Percentiles rank a stretch among this genome's conserved stretches.
Evolutionary conservation across 2,113 vertebrate species (phyloP).

Genomic region (Mohoua ochrocephala): DNA sequence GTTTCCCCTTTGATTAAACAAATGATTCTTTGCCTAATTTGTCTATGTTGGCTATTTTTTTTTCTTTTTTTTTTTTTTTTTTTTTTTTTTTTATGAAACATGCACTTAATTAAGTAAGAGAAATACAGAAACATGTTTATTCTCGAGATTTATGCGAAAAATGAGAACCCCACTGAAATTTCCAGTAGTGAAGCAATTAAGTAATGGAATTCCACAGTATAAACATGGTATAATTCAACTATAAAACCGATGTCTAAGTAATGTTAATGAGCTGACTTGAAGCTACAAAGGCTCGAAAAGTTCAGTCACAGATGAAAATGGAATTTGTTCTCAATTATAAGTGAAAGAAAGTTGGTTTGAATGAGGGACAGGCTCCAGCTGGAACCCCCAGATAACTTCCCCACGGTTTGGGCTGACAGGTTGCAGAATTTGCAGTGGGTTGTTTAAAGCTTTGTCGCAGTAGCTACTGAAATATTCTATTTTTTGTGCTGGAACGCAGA

Average conservation of each 20-base stretch:
- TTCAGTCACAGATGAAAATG: slow-evolving; percentile 21
- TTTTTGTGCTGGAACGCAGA: neutral
- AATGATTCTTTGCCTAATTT: slow-evolving; percentile 5
- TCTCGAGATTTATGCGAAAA: slow-evolving; percentile 53
- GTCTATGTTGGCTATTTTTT: slow-evolving; percentile 5
- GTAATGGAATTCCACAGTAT: slow-evolving; percentile 56
- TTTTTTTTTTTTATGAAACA: slow-evolving; percentile 39
- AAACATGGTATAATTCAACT: slow-evolving; percentile 48
- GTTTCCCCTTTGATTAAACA: slow-evolving; percentile 7
- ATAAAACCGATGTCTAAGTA: slow-evolving; percentile 42
- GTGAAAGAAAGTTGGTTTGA: neutral
- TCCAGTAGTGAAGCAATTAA: slow-evolving; percentile 68
- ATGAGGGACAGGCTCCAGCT: neutral
- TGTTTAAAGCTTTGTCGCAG: neutral
- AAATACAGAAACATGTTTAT: slow-evolving; percentile 43
- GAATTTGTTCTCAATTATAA: neutral
- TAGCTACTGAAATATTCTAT: neutral
- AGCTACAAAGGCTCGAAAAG: slow-evolving; percentile 37
- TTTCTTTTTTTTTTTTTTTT: slow-evolving; percentile 22
- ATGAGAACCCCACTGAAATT: slow-evolving; percentile 63
- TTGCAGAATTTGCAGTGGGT: neutral
- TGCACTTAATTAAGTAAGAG: slow-evolving; percentile 56
- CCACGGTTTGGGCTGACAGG: neutral
- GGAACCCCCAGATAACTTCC: neutral
- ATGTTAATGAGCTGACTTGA: slow-evolving; percentile 66